These are phyloP conservation scores for Eurois occulta DNA, from an alignment of 2,888 invertebrate species.

Conservation along the genomic window DNA sequence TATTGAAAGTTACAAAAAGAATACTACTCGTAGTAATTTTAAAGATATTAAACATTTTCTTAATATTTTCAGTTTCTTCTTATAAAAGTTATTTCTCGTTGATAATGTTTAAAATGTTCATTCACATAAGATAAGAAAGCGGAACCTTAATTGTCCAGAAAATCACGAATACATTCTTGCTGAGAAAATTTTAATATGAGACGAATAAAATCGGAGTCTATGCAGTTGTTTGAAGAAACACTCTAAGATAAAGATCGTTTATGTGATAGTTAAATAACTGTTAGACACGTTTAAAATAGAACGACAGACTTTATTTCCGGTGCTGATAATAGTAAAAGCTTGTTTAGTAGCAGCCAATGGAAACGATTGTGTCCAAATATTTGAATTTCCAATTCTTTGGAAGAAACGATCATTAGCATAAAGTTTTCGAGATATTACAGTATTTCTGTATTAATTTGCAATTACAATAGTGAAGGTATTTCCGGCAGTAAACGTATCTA, in stretches of 20 bases:
- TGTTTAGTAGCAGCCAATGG: slow-evolving; percentile 57
- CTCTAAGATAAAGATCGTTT: slow-evolving; percentile 63
- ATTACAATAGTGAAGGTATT: slow-evolving; percentile 76
- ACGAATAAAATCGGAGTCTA: slow-evolving; percentile 43
- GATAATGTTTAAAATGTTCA: background rate
- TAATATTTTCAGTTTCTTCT: background rate
- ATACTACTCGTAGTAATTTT: background rate
- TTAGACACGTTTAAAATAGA: slow-evolving; percentile 66
- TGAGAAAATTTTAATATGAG: slow-evolving; percentile 30
- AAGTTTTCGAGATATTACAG: slow-evolving; percentile 38
- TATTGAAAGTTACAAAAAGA: slow-evolving; percentile 29
- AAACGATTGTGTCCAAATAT: slow-evolving; percentile 61
- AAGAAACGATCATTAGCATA: slow-evolving; percentile 66
- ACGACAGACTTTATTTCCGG: slow-evolving; percentile 72
- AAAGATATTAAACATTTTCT: slow-evolving; percentile 1
- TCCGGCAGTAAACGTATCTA: slow-evolving; percentile 73
- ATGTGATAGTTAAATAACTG: slow-evolving; percentile 69
- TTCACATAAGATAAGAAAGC: background rate
- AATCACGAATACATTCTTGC: slow-evolving; percentile 11
- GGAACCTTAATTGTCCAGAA: background rate
- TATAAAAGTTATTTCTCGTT: background rate
- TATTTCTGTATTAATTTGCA: slow-evolving; percentile 66
- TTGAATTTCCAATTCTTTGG: slow-evolving; percentile 65
- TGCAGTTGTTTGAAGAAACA: slow-evolving; percentile 53
- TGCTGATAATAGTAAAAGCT: slow-evolving; percentile 75